Conservation (phyloP, 2,888 invertebrate species). For the Sycophila texana region DNA sequence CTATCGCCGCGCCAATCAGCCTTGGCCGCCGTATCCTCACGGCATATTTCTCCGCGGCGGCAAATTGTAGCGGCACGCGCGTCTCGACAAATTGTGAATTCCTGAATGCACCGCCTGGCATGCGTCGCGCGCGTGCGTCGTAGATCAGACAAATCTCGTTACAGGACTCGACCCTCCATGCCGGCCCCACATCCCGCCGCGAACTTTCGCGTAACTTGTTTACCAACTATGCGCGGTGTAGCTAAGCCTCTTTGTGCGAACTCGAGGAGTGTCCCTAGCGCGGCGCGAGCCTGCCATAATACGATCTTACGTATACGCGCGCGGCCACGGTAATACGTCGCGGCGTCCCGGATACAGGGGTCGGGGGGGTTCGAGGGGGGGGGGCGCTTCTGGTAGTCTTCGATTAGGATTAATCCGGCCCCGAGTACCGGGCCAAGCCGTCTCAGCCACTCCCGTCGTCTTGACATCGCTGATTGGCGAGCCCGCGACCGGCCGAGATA, state of each 20-base stretch:
- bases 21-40: not conserved
- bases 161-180: slow-evolving; percentile 2
- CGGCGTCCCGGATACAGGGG: not conserved
- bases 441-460: not conserved
- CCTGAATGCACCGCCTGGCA: not conserved
- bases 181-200: not conserved
- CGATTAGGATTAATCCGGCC: slow-evolving; percentile 46
- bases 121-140: slow-evolving; percentile 14
- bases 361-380: not conserved
- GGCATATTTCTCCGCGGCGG: not conserved
- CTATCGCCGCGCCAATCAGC: slow-evolving; percentile 1
- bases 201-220: slow-evolving; percentile 49
- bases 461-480: slow-evolving; percentile 30
- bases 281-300: slow-evolving; percentile 21
- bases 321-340: slow-evolving; percentile 8
- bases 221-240: slow-evolving; percentile 52
- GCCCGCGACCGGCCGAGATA: not conserved
- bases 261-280: slow-evolving; percentile 6
- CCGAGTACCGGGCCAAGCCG: not conserved
- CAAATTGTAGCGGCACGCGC: no score
- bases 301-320: slow-evolving; percentile 33
- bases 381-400: slow-evolving; percentile 11
- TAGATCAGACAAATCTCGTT: slow-evolving; percentile 55
- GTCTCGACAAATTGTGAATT: not conserved
- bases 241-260: slow-evolving; percentile 51